phyloP scores from a whole-genome alignment of 2,113 vertebrate genomes.

The Megaceryle torquata region DNA sequence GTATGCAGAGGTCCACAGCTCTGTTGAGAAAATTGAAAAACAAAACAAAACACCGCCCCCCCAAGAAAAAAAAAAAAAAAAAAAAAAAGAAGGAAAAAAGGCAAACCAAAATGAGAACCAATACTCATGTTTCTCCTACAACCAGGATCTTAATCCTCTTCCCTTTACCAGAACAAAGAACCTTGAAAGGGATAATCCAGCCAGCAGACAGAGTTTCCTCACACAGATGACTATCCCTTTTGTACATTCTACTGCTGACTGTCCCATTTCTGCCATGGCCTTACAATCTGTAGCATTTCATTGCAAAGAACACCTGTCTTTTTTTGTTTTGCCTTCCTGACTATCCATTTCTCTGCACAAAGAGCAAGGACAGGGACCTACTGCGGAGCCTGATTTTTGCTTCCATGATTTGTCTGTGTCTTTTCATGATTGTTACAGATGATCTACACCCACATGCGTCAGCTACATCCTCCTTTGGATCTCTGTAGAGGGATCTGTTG shows the following conservation, averaged over 20 bases:
- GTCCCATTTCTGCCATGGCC: background rate
- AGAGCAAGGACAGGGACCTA: background rate
- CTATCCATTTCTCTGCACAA: background rate
- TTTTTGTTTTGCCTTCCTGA: background rate
- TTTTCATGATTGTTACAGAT: background rate
- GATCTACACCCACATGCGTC: fast-evolving
- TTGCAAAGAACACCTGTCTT: background rate
- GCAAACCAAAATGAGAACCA: background rate
- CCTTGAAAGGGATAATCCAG: background rate
- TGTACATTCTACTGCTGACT: background rate
- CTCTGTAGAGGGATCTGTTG: background rate
- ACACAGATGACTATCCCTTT: background rate
- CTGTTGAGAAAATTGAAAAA: background rate
- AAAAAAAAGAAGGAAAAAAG: background rate
- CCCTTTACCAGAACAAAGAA: background rate
- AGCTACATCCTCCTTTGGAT: background rate
- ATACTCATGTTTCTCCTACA: background rate
- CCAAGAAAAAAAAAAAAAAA: background rate
- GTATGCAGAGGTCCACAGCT: fast-evolving
- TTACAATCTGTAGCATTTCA: background rate
- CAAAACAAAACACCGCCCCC: background rate
- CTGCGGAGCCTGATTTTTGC: background rate
- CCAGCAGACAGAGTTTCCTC: background rate
- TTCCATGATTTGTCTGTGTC: background rate
- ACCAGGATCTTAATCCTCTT: background rate